Evolutionary conservation across 1,140 invertebrate genomes (phyloP), one percentile per base, ranked within the genome.

Genomic region (Drosophila carrolli): DNA sequence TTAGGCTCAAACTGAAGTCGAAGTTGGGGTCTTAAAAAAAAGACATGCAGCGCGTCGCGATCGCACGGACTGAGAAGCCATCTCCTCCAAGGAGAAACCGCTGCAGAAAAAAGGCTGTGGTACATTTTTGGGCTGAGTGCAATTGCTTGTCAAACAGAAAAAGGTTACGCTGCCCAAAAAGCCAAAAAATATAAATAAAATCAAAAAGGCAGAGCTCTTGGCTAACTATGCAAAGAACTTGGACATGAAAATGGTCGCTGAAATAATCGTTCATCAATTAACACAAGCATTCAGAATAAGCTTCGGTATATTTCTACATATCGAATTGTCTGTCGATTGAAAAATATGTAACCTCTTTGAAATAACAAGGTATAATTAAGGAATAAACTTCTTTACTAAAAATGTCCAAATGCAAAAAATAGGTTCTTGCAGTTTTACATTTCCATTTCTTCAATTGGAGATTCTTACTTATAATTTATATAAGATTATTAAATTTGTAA

Each of bases 71-170:
- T 81, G 63, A 78, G 83, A 81, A 66, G 48, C 61, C 47, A 65
- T 71, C 65, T 71, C 44, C 32, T 48, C 58, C 41, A 46, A 57
- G 77, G 46, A 58, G 61, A 44, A 66, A 46, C 38, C 60, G 53
- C 60, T 16, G 60, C 47, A 29, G 43, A 19, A 48, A 32, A 68
- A 68, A 32, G 9, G 16, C 65, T 40, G 51, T 59, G 44, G 80
- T 70, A 88, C 85, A 88, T 85, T 90, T 90, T 85, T 67, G 59
- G 78, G 61, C 63, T 89, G 85, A 89, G 85, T 89, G 85, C 85
- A 90, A 90, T 89, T 89, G 86, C 85, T 90, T 89, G 85, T 89
- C 86, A 88, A 71, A 71, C 68, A 90, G 74, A 90, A 90, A 89
- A 89, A 90, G 85, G 78, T 90, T 90, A 60, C 71, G 74, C 59